These are phyloP conservation scores for Hippocampus comes DNA, from an alignment of 2,113 vertebrate species.

Conservation along the genomic window DNA sequence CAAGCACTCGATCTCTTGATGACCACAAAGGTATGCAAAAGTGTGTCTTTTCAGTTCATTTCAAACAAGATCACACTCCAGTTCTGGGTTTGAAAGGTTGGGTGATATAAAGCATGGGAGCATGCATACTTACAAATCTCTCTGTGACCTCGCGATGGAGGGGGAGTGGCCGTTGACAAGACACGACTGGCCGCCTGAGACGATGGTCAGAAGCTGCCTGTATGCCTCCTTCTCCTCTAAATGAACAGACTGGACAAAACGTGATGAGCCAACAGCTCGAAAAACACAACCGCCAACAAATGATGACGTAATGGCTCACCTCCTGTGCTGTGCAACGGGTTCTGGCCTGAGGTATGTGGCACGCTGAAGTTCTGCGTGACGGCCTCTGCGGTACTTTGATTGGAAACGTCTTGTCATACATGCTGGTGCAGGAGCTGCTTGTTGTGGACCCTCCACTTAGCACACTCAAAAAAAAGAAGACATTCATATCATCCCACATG, in stretches of 20 bases:
- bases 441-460: constrained; percentile 25
- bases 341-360: constrained; percentile 31
- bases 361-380: constrained; percentile 57
- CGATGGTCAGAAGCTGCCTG: constrained; percentile 85
- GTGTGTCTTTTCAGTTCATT: too few species aligned
- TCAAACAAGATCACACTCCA: too few species aligned
- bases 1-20: too few species aligned
- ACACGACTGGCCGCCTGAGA: constrained; percentile 76
- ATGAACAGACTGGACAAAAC: constrained; percentile 76
- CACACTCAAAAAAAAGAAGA: constrained; percentile 28
- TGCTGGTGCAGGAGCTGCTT: constrained; percentile 53
- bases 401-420: constrained; percentile 76
- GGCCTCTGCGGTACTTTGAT: constrained; percentile 71
- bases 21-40: too few species aligned
- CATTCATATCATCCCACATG: constrained; percentile 3
- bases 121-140: constrained; percentile 71
- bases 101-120: background rate
- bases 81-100: background rate
- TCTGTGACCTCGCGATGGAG: constrained; percentile 66
- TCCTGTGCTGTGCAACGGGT: constrained; percentile 69
- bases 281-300: background rate
- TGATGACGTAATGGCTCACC: constrained; percentile 48
- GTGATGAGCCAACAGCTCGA: background rate
- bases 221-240: constrained; percentile 91
- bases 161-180: constrained; percentile 63